Conservation (phyloP, 1,140 invertebrate species). For the Drosophila navojoa region DNA sequence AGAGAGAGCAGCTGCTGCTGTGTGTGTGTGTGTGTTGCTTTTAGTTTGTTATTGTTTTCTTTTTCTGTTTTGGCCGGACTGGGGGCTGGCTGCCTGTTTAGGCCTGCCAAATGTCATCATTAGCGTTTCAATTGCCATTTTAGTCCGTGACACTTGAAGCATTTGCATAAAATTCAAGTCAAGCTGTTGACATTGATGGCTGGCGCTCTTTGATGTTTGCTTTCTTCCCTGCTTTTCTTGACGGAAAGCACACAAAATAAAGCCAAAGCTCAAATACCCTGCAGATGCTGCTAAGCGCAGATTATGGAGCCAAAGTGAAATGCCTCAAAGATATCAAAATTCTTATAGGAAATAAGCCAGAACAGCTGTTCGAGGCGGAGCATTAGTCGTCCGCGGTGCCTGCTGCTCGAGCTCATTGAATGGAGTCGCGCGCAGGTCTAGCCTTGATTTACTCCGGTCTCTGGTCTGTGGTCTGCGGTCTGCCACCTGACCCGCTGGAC, state of each 20-base stretch:
- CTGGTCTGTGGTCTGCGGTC: background rate
- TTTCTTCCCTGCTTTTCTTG: background rate
- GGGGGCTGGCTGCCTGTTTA: slow-evolving; percentile 44
- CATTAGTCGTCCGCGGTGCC: background rate
- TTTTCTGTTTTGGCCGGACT: slow-evolving; percentile 10
- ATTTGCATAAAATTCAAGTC: slow-evolving; percentile 81
- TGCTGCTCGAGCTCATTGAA: slow-evolving; percentile 54
- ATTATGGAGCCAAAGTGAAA: background rate
- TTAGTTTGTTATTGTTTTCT: slow-evolving; percentile 77
- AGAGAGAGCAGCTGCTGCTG: slow-evolving; percentile 37
- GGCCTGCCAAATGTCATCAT: slow-evolving; percentile 81
- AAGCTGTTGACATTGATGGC: slow-evolving; percentile 68
- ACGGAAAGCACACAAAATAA: background rate
- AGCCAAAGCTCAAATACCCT: slow-evolving; percentile 29
- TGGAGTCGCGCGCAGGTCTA: slow-evolving; percentile 49
- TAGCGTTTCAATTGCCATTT: slow-evolving; percentile 83
- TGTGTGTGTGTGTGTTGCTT: slow-evolving; percentile 52
- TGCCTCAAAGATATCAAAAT: too few relatives aligned
- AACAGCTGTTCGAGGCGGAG: too few relatives aligned
- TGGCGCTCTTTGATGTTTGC: slow-evolving; percentile 59
- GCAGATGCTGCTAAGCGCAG: slow-evolving; percentile 21
- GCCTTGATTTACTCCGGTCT: slow-evolving; percentile 51
- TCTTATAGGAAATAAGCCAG: too few relatives aligned
- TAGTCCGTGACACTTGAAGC: slow-evolving; percentile 78
- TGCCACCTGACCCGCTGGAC: slow-evolving; percentile 41